Base-by-base conservation (phyloP, 2,888 invertebrate species). In the Arge pagana region DNA sequence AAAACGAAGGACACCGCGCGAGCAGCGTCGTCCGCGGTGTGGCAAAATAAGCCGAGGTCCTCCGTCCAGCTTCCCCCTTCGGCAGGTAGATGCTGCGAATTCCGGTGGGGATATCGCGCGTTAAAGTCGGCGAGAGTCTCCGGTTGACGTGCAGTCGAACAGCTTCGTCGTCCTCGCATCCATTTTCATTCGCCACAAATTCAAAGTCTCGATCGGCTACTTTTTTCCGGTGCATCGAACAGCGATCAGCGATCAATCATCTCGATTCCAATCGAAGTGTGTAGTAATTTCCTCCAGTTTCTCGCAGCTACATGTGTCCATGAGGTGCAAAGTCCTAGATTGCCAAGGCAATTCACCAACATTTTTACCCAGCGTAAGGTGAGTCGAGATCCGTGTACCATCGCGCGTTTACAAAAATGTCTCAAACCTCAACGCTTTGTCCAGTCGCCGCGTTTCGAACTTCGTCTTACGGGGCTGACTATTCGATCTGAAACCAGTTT, bases 261-360 rank as follows among this genome's bases (percentile, higher is more conserved):
- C 26, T 7, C 8, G 4, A 16, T 15, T 40, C 5, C 10, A 5
- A 45, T 42, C 33, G 45, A 23, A 45, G 45, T 45, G 45, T 36
- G 52, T 37, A n/a, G 30, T 39, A 35, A 23, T 45, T 33, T n/a
- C 11, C 16, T 21, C 16, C 16, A 42, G 28, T 53, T 55, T 56
- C 40, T 35, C 39, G 33, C 54, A 63, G 55, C 63, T 63, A 54
- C 70, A 75, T 76, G 75, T 75, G 74, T 72, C 76, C 61, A 75
- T 76, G 76, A 74, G 71, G 73, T 68, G 73, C 69, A 74, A 74
- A 59, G 66, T 74, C 58, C 67, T 74, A 64, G 72, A 75, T 56
- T 72, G 74, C 59, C 74, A 75, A 74, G 70, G 75, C 67, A 75
- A 74, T 52, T 70, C 68, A 56, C 74, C 75, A 54, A 71, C 72